Percentiles rank a stretch among this genome's conserved stretches.
phyloP scores from a whole-genome alignment of 2,888 invertebrate species.

The Platypus cylindrus region DNA sequence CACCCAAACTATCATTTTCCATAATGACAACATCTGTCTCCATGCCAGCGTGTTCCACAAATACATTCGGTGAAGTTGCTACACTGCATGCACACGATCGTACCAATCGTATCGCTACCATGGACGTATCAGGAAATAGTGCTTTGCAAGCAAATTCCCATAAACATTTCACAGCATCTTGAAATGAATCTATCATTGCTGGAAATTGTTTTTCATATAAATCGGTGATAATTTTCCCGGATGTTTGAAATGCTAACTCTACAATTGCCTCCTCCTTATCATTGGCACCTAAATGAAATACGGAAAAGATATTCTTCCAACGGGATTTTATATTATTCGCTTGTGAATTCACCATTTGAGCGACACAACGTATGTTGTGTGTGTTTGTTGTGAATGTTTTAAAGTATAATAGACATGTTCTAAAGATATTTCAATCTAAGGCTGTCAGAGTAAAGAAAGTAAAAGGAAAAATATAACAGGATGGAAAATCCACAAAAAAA shows the following conservation, averaged over 20 bases:
- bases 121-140: slow-evolving; percentile 93
- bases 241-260: slow-evolving; percentile 94
- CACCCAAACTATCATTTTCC: slow-evolving; percentile 92
- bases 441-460: no score
- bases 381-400: no score
- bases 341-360: slow-evolving; percentile 90
- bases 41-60: slow-evolving; percentile 64
- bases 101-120: slow-evolving; percentile 97
- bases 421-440: no score
- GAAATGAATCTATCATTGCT: slow-evolving; percentile 96
- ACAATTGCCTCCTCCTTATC: slow-evolving; percentile 92
- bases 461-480: no score
- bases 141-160: slow-evolving; percentile 99
- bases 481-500: no score
- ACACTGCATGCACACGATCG: slow-evolving; percentile 85
- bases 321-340: slow-evolving; percentile 94
- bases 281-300: slow-evolving; percentile 94
- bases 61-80: slow-evolving; percentile 71
- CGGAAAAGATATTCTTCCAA: slow-evolving; percentile 99
- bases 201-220: slow-evolving; percentile 86
- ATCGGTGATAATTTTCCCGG: slow-evolving; percentile 88
- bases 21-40: slow-evolving; percentile 59
- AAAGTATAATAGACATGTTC: no score
- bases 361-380: slow-evolving; percentile 82
- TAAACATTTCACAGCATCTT: slow-evolving; percentile 97